A percentile compares a stretch with the other conserved stretches of the same genome.
Conservation (phyloP, 2,888 invertebrate species). For the Stictocephala bisonia region DNA sequence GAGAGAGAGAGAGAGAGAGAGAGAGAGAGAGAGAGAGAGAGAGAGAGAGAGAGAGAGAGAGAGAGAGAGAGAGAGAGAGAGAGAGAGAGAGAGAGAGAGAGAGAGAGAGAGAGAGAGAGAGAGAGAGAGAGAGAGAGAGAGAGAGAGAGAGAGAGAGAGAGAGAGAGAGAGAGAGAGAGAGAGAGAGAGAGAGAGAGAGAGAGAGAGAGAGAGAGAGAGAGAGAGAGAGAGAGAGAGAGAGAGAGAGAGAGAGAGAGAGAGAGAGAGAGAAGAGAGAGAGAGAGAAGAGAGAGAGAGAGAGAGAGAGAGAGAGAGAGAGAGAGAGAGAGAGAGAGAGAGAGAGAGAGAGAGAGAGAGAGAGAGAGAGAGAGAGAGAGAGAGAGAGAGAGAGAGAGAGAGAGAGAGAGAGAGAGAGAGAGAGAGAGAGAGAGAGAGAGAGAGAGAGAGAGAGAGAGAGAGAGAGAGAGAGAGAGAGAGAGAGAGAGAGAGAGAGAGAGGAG, state of each 20-base stretch:
- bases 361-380: neutral
- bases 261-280: neutral
- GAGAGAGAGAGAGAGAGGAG: neutral
- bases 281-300: neutral
- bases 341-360: constrained; percentile 4
- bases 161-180: neutral
- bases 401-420: constrained; percentile 8
- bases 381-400: neutral
- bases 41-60: neutral
- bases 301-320: neutral
- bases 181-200: neutral
- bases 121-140: neutral
- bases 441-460: neutral
- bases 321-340: neutral
- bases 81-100: neutral
- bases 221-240: neutral
- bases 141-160: neutral
- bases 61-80: neutral
- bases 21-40: neutral
- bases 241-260: neutral
- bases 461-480: constrained; percentile 1
- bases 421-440: neutral
- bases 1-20: neutral
- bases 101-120: neutral
- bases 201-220: constrained; percentile 3